Conservation (phyloP, 1,140 invertebrate species). For the Holotrichia oblita region DNA sequence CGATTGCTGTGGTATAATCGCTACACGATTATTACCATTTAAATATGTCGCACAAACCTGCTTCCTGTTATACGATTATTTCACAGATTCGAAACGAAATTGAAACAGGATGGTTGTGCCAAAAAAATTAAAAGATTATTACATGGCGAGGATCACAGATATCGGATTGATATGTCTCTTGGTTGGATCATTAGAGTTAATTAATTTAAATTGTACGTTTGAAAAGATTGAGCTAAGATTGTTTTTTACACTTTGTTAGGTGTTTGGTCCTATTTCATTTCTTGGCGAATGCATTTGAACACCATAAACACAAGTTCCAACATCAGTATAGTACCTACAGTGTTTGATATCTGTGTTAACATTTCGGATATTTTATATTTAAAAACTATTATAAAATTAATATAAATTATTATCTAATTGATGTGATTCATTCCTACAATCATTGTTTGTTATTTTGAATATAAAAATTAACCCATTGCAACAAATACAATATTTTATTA, state of each 20-base stretch:
- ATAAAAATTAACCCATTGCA: too few relatives aligned
- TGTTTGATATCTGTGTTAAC: too few relatives aligned
- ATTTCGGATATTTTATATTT: too few relatives aligned
- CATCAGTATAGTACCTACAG: not conserved
- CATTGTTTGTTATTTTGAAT: too few relatives aligned
- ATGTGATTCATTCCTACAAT: too few relatives aligned
- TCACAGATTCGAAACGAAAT: too few relatives aligned
- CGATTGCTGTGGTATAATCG: conserved; percentile 5
- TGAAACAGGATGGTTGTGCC: not conserved
- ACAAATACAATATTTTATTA: too few relatives aligned
- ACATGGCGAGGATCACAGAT: not conserved
- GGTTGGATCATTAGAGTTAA: not conserved
- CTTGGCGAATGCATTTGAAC: not conserved
- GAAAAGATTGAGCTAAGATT: not conserved
- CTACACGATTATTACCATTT: not conserved
- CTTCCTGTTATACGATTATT: too few relatives aligned
- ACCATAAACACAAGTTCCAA: not conserved
- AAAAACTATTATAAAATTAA: too few relatives aligned
- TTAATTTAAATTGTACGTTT: not conserved
- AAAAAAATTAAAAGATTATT: not conserved
- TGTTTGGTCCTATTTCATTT: not conserved
- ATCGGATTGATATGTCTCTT: not conserved
- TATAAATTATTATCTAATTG: too few relatives aligned
- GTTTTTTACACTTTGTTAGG: not conserved
- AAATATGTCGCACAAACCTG: too few relatives aligned